phyloP scores from a whole-genome alignment of 2,797 vertebrate species.

The Nyctibius grandis region DNA sequence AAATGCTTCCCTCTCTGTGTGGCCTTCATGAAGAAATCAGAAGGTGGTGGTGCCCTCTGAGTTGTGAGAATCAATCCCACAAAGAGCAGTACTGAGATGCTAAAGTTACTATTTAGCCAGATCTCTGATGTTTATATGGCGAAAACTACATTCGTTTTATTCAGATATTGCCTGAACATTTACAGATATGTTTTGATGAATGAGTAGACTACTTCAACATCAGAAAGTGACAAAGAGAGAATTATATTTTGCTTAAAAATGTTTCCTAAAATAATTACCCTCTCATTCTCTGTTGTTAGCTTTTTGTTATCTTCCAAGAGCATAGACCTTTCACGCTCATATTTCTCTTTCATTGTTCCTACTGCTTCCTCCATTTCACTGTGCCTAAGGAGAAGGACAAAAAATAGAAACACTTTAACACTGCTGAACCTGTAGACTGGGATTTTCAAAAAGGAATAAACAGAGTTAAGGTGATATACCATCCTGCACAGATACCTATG shows the following conservation, averaged over 20 bases:
- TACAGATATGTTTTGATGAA: background rate
- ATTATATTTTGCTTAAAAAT: background rate
- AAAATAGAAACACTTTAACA: background rate
- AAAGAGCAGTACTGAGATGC: background rate
- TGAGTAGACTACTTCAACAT: background rate
- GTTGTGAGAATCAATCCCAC: background rate
- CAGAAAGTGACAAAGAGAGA: background rate
- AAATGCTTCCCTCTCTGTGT: background rate
- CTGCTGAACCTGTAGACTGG: background rate
- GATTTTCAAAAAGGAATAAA: background rate
- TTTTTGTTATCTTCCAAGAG: constrained; percentile 90
- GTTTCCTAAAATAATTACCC: constrained; percentile 72
- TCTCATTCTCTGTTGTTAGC: constrained; percentile 84
- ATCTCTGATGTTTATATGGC: background rate
- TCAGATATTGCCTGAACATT: background rate
- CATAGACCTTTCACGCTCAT: constrained; percentile 84
- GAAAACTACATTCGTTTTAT: background rate
- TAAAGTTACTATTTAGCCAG: background rate
- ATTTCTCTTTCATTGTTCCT: constrained; percentile 82
- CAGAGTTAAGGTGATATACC: background rate
- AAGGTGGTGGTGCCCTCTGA: background rate
- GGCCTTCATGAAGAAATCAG: background rate
- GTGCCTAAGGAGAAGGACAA: constrained; percentile 73
- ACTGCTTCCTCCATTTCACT: constrained; percentile 87
- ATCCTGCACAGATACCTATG: background rate